phyloP scores from a whole-genome alignment of 37 sponge, comb jelly and placozoan species.

The Chondrilla cf. caribensis region DNA sequence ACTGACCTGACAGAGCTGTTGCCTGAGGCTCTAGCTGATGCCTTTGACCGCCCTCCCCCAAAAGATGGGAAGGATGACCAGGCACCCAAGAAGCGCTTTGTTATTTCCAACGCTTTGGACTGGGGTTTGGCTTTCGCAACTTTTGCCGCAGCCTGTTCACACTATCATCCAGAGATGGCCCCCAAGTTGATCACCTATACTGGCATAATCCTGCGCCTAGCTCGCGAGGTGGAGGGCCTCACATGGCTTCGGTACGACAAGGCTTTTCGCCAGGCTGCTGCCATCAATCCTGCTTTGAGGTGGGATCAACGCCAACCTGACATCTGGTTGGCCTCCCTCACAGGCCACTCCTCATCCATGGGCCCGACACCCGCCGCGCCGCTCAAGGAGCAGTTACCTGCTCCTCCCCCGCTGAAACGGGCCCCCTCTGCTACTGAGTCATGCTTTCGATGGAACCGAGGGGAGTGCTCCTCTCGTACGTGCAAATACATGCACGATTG shows the following conservation, averaged over 20 bases:
- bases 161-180: not conserved
- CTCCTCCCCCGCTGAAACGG: too few species aligned
- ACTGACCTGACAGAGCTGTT: slow-evolving; percentile 1
- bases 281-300: not conserved
- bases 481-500: not conserved
- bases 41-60: not conserved
- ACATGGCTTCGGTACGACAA: not conserved
- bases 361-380: too few species aligned
- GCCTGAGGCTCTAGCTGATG: not conserved
- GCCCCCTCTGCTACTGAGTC: too few species aligned
- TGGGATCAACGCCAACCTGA: not conserved
- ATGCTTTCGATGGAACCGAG: not conserved
- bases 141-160: not conserved
- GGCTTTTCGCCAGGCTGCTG: not conserved
- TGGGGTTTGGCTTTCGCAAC: slow-evolving; percentile 9
- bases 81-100: not conserved
- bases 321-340: not conserved
- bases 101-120: not conserved
- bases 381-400: not conserved
- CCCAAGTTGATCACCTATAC: not conserved
- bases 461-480: not conserved
- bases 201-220: not conserved
- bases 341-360: not conserved
- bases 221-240: not conserved
- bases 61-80: not conserved